Conservation (phyloP, 53 echinoderm and acorn worm genomes). For the Paracentrotus lividus region DNA sequence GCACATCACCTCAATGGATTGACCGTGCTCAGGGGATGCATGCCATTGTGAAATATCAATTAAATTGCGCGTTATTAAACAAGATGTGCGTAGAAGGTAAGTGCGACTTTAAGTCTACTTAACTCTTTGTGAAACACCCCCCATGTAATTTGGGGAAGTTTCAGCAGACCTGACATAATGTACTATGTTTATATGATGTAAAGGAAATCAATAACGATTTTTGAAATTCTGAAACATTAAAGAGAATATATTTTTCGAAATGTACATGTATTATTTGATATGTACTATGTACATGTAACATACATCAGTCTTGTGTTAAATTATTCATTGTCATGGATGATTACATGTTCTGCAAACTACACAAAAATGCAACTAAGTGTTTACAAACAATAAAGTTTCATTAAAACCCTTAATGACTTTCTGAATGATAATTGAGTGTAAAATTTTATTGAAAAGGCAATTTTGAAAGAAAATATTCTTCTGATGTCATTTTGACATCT, state of each 20-base stretch:
- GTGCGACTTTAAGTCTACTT: no score
- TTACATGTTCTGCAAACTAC: neutral
- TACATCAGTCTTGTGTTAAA: neutral
- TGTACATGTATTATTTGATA: neutral
- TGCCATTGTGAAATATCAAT: no score
- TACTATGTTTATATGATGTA: neutral
- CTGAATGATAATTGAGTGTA: neutral
- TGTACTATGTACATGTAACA: neutral
- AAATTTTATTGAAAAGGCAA: neutral
- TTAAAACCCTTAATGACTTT: neutral
- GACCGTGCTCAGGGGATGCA: no score
- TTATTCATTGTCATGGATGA: neutral
- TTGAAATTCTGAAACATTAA: neutral
- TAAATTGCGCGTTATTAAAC: no score
- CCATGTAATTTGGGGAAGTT: neutral
- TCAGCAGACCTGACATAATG: neutral
- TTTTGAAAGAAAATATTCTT: no score
- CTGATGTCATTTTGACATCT: no score
- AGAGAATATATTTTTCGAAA: constrained; percentile 25
- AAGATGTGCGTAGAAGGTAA: no score
- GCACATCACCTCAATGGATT: no score
- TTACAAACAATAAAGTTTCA: neutral
- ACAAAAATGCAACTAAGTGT: neutral
- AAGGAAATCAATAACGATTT: neutral
- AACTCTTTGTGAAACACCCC: no score